Evolutionary conservation across 2,888 invertebrate species (phyloP), one percentile per base, ranked within the genome.

Genomic region (Spilarctia lutea): DNA sequence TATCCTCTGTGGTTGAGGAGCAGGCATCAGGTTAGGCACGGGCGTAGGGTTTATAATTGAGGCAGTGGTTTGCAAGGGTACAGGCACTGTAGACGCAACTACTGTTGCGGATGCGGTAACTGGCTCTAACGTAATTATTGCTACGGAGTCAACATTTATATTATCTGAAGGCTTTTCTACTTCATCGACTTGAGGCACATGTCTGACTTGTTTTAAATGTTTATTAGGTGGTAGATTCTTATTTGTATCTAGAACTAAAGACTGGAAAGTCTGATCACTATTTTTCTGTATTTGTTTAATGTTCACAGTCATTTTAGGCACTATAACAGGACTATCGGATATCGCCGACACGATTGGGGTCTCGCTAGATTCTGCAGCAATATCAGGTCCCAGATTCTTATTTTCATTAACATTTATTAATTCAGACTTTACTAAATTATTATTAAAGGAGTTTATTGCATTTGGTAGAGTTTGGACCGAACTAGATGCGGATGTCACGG

Each of bases 331-430:
- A 85, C 97, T 97, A 88, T 97, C 97, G 75, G 97, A 96, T 93
- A 97, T 97, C 79, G 97, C 97, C 79, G 97, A 97, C 74, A 97
- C 97, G 81, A 97, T 96, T 67, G 97, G 97, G 45, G 97, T 97
- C 86, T 95, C 95, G 83, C 86, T 91, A 79, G 90, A 83, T 86
- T 93, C 92, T 71, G 85, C 89, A 88, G 90, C 91, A 90, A 89
- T 88, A 89, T 95, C 94, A 86, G 90, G 82, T 86, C 90, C 94
- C 89, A 92, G 87, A 87, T 81, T 89, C 91, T 93, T 94, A 91
- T 83, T 94, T 90, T 95, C 94, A 83, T 92, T 94, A 89, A 91
- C 86, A 91, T 89, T 90, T 91, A 94, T 89, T 89, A 92, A 89
- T 80, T 95, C 95, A 92, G 95, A 93, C 92, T 95, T 94, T 89